Evolutionary conservation across 2,113 vertebrate species (phyloP).

Genomic region (Antechinus stuartii): DNA sequence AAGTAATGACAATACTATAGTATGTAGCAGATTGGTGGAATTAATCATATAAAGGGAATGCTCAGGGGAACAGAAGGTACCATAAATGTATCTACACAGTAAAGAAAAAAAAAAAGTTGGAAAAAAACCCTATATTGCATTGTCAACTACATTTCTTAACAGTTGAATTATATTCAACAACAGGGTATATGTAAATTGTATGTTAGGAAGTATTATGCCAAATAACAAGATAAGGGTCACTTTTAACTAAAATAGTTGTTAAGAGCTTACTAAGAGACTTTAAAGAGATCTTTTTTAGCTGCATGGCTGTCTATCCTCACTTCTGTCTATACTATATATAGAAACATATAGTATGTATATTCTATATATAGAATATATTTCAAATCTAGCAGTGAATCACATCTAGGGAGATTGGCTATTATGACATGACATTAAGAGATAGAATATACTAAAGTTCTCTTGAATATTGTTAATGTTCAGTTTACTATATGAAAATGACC

Average conservation of each 20-base stretch:
- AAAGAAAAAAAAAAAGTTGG: background rate
- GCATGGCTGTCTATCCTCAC: background rate
- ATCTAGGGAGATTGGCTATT: background rate
- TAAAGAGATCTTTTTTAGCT: background rate
- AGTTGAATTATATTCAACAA: background rate
- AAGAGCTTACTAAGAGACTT: background rate
- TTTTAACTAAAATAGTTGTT: background rate
- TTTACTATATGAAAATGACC: background rate
- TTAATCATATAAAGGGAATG: background rate
- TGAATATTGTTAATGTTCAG: background rate
- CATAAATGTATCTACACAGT: background rate
- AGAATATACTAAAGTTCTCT: background rate
- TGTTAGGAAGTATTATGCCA: background rate
- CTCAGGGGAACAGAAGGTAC: background rate
- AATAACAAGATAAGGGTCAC: background rate
- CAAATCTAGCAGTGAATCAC: background rate
- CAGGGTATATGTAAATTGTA: background rate
- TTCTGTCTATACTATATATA: background rate
- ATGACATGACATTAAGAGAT: background rate
- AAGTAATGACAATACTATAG: slow-evolving; percentile 15
- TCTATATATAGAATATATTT: no score
- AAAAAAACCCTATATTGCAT: background rate
- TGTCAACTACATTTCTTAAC: slow-evolving; percentile 16
- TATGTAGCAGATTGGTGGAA: slow-evolving; percentile 6
- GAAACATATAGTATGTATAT: no score